Base-by-base conservation (phyloP, 2,797 vertebrate species). In the Xenentodon cancila region DNA sequence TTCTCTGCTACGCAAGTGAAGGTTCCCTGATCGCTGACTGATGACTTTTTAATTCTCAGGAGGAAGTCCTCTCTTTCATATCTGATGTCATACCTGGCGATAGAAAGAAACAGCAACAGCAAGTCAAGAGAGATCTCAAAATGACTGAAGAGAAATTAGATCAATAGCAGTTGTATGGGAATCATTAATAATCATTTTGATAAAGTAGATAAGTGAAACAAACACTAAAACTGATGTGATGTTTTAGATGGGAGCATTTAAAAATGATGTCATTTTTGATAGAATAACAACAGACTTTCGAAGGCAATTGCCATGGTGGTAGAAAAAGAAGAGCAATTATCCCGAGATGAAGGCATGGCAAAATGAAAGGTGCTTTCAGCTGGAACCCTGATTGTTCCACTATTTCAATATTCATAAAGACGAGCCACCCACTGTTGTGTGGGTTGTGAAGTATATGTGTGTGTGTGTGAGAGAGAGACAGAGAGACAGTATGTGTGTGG, bases 1-100 rank as follows among this genome's bases (percentile, higher is more conserved):
- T 99, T 99, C 88, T 99, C 97, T 0, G 96, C 96, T 12, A 95
- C 88, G 58, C 97, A 99, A 11, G 91, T 91, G 61, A 95, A 99
- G 12, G 94, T 96, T 27, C 97, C 97, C 74, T 98, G 96, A 57
- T 99, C 97, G 0, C 84, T 86, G 57, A 95, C 94, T 52, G 81
- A 55, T 2, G 95, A 95, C 79, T 96, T 97, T 89, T 97, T 97
- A 66, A 99, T 96, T 78, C 94, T 94, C 81, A 99, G 86, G 6
- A 97, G 92, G 71, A 95, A 96, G 77, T 98, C 97, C 19, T 98
- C 96, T 76, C 95, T 92, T 59, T 94, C 93, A 65, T 93, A 92
- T 77, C 85, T 95, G 90, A 98, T 95, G 80, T 99, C 97, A 49
- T 97, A 98, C 90, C 97, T 99, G 87, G 43, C 0, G 21, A 73